Evolutionary conservation across 2,797 vertebrate species (phyloP).

Genomic region (Phataginus tetradactyla): DNA sequence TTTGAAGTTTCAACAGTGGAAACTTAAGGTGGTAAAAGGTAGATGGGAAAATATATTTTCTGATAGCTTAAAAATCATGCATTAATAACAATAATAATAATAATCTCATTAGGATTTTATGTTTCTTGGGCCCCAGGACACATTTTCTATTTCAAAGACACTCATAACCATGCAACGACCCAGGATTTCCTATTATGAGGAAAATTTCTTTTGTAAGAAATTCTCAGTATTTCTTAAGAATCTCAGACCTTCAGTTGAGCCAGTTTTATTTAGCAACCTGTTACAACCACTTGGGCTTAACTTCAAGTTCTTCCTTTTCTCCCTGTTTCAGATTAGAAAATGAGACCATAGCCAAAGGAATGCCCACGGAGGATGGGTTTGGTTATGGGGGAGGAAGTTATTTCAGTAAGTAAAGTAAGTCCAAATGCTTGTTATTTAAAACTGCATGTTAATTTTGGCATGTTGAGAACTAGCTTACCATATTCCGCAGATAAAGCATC

Average conservation of each 20-base stretch:
- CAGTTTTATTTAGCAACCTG: conserved; percentile 73
- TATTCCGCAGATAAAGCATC: neutral
- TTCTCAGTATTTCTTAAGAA: conserved; percentile 58
- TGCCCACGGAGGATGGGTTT: neutral
- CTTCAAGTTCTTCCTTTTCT: conserved; percentile 49
- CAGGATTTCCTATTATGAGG: conserved; percentile 57
- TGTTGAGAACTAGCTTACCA: neutral
- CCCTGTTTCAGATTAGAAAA: conserved; percentile 59
- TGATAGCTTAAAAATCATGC: conserved; percentile 42
- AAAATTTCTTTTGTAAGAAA: conserved; percentile 75
- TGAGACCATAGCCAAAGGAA: conserved; percentile 51
- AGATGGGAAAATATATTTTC: conserved; percentile 51
- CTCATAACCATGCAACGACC: conserved; percentile 19
- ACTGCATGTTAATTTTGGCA: conserved; percentile 28
- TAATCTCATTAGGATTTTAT: conserved; percentile 56
- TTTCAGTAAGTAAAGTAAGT: neutral
- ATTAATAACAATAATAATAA: conserved; percentile 53
- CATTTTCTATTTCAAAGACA: conserved; percentile 56
- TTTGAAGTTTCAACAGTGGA: conserved; percentile 8
- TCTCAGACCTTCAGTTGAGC: conserved; percentile 59
- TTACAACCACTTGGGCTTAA: conserved; percentile 45
- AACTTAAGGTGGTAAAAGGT: conserved; percentile 48
- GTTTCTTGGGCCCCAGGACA: conserved; percentile 63
- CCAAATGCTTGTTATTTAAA: conserved; percentile 40
- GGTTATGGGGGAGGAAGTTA: neutral